Evolutionary conservation across 2,113 vertebrate species (phyloP), one percentile per base, ranked within the genome.

Genomic region (Bubo scandiacus): DNA sequence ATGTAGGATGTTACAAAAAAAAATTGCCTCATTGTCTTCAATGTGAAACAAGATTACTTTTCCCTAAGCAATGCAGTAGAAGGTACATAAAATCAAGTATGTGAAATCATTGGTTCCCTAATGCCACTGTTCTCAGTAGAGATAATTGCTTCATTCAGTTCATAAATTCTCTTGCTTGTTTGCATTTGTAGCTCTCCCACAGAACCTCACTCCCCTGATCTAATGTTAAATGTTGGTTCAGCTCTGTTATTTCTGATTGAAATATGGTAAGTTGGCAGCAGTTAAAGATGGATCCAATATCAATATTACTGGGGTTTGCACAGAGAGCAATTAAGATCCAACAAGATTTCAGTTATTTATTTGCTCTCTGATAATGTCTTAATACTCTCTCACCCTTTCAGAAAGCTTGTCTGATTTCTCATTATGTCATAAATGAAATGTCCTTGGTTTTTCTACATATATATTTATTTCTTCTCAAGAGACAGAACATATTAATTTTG

Each of bases 131-230:
- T 96, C 86, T 86, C 90, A 59, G 47, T 72, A 86, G 80, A 93
- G 86, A 68, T 84, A 97, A 96, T 96, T 96, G 67, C 77, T 94
- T 78, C 83, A 59, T 90, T 91, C 86, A 93, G 90, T 91, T 93
- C 92, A 94, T 95, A 97, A 96, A 96, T 96, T 94, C 36, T 92
- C 79, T 45, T 90, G 55, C 90, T 96, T 95, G 92, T 90, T 97
- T 96, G 90, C 88, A 61, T 92, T 86, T 88, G 79, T 78, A 88
- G 67, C 68, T 90, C 47, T 93, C 55, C 42, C 47, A 83, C 15
- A 88, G 55, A 96, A 88, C 27, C 10, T 90, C 67, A 51, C 63
- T 78, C 61, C 26, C 34, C 71, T 70, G 38, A 86, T 90, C 79
- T 86, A 55, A 92, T 51, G 67, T 36, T 65, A 71, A 14, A 45